Base-by-base conservation (phyloP, 2,797 vertebrate genomes). In the Epinephelus coioides region DNA sequence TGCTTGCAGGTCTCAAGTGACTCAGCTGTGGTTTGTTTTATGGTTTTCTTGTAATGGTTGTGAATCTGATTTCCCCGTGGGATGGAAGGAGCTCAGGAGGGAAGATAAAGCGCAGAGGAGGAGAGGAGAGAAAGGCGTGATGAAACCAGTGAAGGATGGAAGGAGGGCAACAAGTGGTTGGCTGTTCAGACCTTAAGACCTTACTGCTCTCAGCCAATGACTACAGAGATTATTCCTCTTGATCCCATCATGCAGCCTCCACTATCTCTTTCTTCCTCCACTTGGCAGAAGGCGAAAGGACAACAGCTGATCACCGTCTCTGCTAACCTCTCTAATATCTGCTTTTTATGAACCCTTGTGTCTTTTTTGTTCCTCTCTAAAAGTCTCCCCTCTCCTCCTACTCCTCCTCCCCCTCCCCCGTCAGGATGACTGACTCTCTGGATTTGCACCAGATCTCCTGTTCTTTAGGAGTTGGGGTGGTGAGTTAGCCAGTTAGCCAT, bases 361-460 rank as follows among this genome's bases (percentile, higher is more conserved):
- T 46, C 21, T 27, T 25, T 10, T 25, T 27, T 40, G 34, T 13
- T 47, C 30, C 12, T 65, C 23, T 38, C 25, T 46, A 2, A 68
- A 50, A 4, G 44, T 49, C 40, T 49, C 38, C 46, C 44, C 14
- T 13, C 4, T 46, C 44, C 44, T 46, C 44, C 44, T 43, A 1
- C 44, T 46, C 44, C 44, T 43, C 1, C 10, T 25, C 7, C 23
- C 23, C 23, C 8, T 61, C 46, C 1, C 65, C 59, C 40, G 53
- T 79, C 88, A 86, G 84, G 76, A 95, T 95, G 93, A 89, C 69
- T 34, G 86, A 82, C 62, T 81, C 71, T 69, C 59, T 95, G 90
- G 91, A 94, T 64, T 76, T 92, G 44, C 86, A 91, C 59, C 93
- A 95, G 88, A 91, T 92, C 78, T 81, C 87, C 69, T 93, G 89